Percentiles rank a stretch among this genome's conserved stretches.
These are phyloP conservation scores for Tetramorium alpestre DNA, from an alignment of 1,140 invertebrate genomes.

Conservation along the genomic window DNA sequence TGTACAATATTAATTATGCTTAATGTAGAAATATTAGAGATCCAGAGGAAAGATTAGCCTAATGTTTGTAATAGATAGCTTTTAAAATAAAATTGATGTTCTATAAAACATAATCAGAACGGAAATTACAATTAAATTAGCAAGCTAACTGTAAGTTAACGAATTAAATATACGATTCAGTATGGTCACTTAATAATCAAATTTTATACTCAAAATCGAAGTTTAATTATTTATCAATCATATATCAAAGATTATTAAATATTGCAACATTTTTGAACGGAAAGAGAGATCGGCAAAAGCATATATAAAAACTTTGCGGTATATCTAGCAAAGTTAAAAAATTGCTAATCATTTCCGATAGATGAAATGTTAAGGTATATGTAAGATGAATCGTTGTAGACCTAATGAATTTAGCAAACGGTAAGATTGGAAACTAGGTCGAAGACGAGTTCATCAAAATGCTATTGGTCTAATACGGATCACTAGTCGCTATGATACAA, in stretches of 20 bases:
- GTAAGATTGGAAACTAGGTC: constrained; percentile 42
- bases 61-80: background rate
- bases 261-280: background rate
- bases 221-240: background rate
- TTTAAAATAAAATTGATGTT: background rate
- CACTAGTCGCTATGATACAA: constrained; percentile 25
- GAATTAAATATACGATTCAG: background rate
- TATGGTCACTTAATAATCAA: background rate
- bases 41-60: background rate
- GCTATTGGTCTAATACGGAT: constrained; percentile 59
- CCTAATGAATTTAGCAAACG: constrained; percentile 55
- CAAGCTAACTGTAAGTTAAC: no score
- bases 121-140: background rate
- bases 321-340: background rate
- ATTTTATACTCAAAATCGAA: background rate
- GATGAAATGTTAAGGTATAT: background rate
- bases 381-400: constrained; percentile 1
- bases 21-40: background rate
- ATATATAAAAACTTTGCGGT: background rate
- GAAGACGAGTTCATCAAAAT: constrained; percentile 67
- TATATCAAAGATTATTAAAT: background rate
- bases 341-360: background rate
- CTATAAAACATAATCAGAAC: background rate
- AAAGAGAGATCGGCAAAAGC: background rate
- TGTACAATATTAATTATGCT: background rate